Evolutionary conservation across 2,797 vertebrate genomes (phyloP).

Genomic region (Peromyscus melanophrys): DNA sequence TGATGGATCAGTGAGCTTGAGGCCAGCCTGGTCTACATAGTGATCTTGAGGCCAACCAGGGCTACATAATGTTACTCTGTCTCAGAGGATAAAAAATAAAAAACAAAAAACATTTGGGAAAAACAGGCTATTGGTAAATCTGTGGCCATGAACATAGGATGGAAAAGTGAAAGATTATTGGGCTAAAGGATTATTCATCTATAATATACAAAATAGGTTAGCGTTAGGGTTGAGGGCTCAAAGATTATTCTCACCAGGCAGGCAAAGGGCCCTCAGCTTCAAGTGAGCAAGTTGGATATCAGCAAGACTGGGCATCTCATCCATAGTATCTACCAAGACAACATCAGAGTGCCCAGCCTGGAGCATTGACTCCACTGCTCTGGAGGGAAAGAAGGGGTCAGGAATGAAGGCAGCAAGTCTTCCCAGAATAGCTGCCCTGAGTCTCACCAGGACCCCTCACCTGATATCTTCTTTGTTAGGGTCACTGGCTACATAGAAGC

Average conservation of each 20-base stretch:
- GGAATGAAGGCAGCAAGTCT: background rate
- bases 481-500: conserved; percentile 95
- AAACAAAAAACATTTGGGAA: background rate
- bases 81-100: background rate
- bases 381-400: conserved; percentile 76
- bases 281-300: conserved; percentile 95
- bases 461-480: conserved; percentile 95
- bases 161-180: background rate
- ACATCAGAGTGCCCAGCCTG: conserved; percentile 94
- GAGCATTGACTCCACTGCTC: conserved; percentile 94
- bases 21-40: background rate
- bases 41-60: background rate
- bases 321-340: conserved; percentile 92
- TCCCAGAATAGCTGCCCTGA: background rate
- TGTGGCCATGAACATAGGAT: background rate
- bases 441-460: conserved; percentile 86
- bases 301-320: conserved; percentile 92
- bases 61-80: background rate
- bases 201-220: background rate
- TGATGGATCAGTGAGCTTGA: background rate
- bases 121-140: conserved; percentile 44
- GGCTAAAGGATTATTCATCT: conserved; percentile 10
- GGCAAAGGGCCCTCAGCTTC: conserved; percentile 93
- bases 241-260: conserved; percentile 91
- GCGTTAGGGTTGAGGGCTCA: background rate